Evolutionary conservation across 2,888 invertebrate species (phyloP).

Genomic region (Apamea crenata): DNA sequence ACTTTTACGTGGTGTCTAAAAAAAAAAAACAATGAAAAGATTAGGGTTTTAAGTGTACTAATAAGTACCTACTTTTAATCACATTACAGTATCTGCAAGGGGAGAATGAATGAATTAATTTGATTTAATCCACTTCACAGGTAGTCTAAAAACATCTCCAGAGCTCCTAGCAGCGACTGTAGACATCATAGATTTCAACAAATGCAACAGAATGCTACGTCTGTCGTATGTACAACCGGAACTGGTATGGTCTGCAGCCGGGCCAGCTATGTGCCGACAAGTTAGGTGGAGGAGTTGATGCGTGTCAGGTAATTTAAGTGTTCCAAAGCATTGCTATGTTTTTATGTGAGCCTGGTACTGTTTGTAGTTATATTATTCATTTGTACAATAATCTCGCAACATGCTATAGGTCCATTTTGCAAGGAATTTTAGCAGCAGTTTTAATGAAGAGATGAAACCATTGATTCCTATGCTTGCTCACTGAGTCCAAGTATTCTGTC

Average conservation of each 20-base stretch:
- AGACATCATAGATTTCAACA: slow-evolving; percentile 72
- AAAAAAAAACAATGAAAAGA: too few species aligned
- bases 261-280: slow-evolving; percentile 83
- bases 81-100: slow-evolving; percentile 17
- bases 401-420: too few species aligned
- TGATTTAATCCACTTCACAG: slow-evolving; percentile 50
- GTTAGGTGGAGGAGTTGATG: slow-evolving; percentile 80
- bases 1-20: too few species aligned
- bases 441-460: neutral
- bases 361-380: neutral
- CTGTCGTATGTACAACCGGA: slow-evolving; percentile 72
- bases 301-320: slow-evolving; percentile 76
- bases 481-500: neutral
- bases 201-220: slow-evolving; percentile 72
- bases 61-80: neutral
- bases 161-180: slow-evolving; percentile 77
- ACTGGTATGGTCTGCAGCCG: slow-evolving; percentile 75
- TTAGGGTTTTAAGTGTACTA: neutral
- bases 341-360: slow-evolving; percentile 16
- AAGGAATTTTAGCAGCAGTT: neutral
- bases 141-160: slow-evolving; percentile 69
- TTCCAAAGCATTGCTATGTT: neutral
- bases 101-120: neutral
- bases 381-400: neutral
- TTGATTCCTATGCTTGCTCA: neutral